A percentile compares a stretch with the other conserved stretches of the same genome.
phyloP scores from a whole-genome alignment of 1,140 invertebrate genomes.

The Lasaia peninsularis region DNA sequence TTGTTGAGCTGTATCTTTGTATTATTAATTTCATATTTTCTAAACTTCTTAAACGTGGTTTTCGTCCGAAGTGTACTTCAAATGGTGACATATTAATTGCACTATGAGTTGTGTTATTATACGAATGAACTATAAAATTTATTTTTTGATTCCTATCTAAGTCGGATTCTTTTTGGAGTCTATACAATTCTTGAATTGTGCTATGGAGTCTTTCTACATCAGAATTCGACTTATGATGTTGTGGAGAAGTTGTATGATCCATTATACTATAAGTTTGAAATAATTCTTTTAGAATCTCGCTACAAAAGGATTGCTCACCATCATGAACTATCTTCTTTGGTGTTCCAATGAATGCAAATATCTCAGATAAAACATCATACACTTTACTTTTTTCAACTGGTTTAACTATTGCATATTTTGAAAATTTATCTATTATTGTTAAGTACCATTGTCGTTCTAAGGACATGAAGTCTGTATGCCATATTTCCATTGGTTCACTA shows the following conservation, averaged over 20 bases:
- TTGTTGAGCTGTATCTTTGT: slow-evolving; percentile 25
- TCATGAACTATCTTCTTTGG: slow-evolving; percentile 25
- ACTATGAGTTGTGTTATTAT: slow-evolving; percentile 24
- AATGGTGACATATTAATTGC: slow-evolving; percentile 19
- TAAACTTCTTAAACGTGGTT: slow-evolving; percentile 19
- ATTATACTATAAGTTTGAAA: slow-evolving; percentile 19
- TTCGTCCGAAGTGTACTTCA: slow-evolving; percentile 27
- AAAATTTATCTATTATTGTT: slow-evolving; percentile 13
- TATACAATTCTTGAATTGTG: slow-evolving; percentile 24
- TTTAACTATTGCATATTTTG: slow-evolving; percentile 14
- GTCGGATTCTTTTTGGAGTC: slow-evolving; percentile 21
- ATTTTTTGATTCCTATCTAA: slow-evolving; percentile 25
- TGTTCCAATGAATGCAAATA: slow-evolving; percentile 17
- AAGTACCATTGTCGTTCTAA: slow-evolving; percentile 8
- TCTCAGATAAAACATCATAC: slow-evolving; percentile 6
- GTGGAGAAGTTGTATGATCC: slow-evolving; percentile 22
- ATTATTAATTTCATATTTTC: slow-evolving; percentile 21
- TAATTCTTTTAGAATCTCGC: slow-evolving; percentile 18
- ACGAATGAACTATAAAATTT: slow-evolving; percentile 18
- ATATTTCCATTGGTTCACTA: slow-evolving; percentile 4
- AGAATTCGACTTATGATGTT: slow-evolving; percentile 26
- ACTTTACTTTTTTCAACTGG: slow-evolving; percentile 15
- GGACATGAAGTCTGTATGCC: slow-evolving; percentile 11
- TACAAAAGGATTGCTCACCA: slow-evolving; percentile 27
- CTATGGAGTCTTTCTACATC: slow-evolving; percentile 25